Evolutionary conservation across 2,888 invertebrate genomes (phyloP).

Genomic region (Andrena bicolor): DNA sequence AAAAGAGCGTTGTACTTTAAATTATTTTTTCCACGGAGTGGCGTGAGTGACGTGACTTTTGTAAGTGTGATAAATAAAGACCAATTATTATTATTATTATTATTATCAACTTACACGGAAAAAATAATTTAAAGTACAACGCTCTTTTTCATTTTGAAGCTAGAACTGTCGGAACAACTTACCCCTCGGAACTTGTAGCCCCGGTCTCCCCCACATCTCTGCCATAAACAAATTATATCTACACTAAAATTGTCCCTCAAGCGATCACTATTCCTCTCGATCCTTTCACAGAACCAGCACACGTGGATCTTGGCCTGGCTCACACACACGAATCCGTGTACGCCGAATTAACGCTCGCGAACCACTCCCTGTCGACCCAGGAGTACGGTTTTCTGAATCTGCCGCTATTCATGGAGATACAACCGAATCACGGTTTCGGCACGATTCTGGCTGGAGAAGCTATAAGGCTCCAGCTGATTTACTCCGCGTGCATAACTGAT

Average conservation of each 20-base stretch:
- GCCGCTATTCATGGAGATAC: slow-evolving; percentile 50
- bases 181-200: too few species aligned
- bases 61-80: too few species aligned
- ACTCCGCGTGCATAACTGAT: slow-evolving; percentile 51
- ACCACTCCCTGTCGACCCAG: slow-evolving; percentile 41
- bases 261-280: background rate
- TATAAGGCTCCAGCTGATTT: slow-evolving; percentile 54
- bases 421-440: slow-evolving; percentile 64
- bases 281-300: slow-evolving; percentile 17
- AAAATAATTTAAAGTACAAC: too few species aligned
- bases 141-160: too few species aligned
- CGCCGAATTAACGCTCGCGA: slow-evolving; percentile 38
- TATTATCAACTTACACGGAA: too few species aligned
- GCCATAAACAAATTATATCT: too few species aligned
- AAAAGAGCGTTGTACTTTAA: too few species aligned
- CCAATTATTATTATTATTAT: too few species aligned
- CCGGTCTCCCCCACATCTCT: too few species aligned
- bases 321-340: slow-evolving; percentile 42
- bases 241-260: background rate
- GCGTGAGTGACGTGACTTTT: too few species aligned
- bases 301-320: slow-evolving; percentile 35
- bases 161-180: too few species aligned
- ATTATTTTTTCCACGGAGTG: too few species aligned
- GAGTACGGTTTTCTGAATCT: slow-evolving; percentile 54
- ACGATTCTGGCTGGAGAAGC: slow-evolving; percentile 59